Percentiles rank a stretch among this genome's conserved stretches.
These are phyloP conservation scores for Ashinkailepas kermadecensis DNA, from an alignment of 2,888 invertebrate species.

Conservation along the genomic window DNA sequence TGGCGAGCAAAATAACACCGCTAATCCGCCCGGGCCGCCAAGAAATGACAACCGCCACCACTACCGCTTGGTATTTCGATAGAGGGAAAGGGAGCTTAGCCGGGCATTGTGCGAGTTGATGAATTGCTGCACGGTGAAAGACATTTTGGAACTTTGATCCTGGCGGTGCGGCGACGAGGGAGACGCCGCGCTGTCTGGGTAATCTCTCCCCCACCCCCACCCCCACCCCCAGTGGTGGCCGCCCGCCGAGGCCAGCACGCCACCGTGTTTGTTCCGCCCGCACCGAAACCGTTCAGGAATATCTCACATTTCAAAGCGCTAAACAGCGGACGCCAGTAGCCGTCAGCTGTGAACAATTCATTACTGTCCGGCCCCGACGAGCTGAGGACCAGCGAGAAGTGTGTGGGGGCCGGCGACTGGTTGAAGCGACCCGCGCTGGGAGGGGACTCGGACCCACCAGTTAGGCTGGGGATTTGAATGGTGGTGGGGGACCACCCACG, in stretches of 20 bases:
- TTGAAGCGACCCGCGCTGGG: not conserved
- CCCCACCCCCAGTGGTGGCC: not conserved
- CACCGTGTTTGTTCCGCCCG: not conserved
- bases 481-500: not conserved
- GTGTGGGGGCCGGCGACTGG: not conserved
- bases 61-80: not conserved
- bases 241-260: not conserved
- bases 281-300: not conserved
- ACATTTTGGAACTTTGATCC: not conserved
- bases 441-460: not conserved
- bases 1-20: not conserved
- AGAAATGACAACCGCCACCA: not conserved
- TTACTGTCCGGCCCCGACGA: not conserved
- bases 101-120: not conserved
- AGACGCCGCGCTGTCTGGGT: slow-evolving; percentile 8
- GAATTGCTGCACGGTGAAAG: not conserved
- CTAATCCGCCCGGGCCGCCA: not conserved
- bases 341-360: not conserved
- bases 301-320: not conserved
- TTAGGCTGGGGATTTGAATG: not conserved
- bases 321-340: not conserved
- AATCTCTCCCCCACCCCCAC: not conserved
- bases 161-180: not conserved
- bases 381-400: not conserved
- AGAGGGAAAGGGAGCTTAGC: not conserved